phyloP scores from a whole-genome alignment of 35 echinoderm and acorn worm genomes.

The Lytechinus pictus region DNA sequence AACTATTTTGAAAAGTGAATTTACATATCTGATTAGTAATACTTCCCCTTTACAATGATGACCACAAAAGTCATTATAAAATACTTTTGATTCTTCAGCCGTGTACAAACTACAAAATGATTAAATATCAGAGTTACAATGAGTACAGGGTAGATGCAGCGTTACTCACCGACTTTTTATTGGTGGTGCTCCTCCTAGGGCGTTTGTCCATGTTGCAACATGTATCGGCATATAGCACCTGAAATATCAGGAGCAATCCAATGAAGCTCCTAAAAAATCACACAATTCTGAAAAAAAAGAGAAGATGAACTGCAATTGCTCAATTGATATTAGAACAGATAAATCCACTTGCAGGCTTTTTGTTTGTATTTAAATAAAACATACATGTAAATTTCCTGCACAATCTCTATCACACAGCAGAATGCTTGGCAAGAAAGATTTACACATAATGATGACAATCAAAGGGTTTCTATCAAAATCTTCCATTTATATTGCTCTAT shows the following conservation, averaged over 20 bases:
- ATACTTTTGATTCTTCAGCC: too few species aligned
- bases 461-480: not conserved
- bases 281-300: not conserved
- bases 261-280: not conserved
- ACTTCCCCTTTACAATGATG: too few species aligned
- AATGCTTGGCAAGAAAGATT: constrained; percentile 4
- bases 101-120: too few species aligned
- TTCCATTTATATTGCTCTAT: not conserved
- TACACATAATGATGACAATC: not conserved
- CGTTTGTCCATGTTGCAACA: constrained; percentile 43
- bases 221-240: not conserved
- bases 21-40: too few species aligned
- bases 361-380: not conserved
- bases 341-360: not conserved
- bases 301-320: not conserved
- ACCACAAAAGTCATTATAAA: too few species aligned
- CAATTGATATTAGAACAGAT: not conserved
- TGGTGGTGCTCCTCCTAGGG: constrained; percentile 13
- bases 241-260: constrained; percentile 19
- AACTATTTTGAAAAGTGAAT: too few species aligned
- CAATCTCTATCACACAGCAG: not conserved
- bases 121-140: too few species aligned
- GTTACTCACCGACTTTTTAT: constrained; percentile 42
- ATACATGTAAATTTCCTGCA: not conserved
- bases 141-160: too few species aligned